These are phyloP conservation scores for Drosophila ironensis DNA, from an alignment of 1,140 invertebrate genomes.

Conservation along the genomic window DNA sequence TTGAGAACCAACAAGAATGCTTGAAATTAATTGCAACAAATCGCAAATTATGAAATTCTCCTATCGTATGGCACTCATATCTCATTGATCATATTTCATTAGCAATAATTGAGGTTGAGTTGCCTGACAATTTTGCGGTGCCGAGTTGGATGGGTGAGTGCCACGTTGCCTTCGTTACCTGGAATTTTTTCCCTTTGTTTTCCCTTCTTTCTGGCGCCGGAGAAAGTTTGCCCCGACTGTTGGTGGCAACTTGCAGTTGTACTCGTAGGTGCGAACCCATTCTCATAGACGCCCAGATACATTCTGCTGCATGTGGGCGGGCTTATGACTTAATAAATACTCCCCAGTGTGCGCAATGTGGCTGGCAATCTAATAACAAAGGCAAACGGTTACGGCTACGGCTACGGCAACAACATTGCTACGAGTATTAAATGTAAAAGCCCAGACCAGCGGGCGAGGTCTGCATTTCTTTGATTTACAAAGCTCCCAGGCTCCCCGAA, in stretches of 20 bases:
- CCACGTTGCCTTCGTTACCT: too few relatives aligned
- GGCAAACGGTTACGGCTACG: slow-evolving; percentile 60
- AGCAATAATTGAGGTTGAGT: too few relatives aligned
- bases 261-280: slow-evolving; percentile 48
- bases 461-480: slow-evolving; percentile 29
- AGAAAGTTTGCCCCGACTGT: not conserved
- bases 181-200: not conserved
- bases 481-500: not conserved
- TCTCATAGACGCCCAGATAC: not conserved
- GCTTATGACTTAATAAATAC: slow-evolving; percentile 78
- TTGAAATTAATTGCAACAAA: too few relatives aligned
- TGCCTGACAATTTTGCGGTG: too few relatives aligned
- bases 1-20: too few relatives aligned
- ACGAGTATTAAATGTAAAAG: not conserved
- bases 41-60: too few relatives aligned
- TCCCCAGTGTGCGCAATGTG: slow-evolving; percentile 67
- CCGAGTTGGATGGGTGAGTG: too few relatives aligned
- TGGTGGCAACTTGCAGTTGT: slow-evolving; percentile 10
- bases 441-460: not conserved
- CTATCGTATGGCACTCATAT: too few relatives aligned
- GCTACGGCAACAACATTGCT: too few relatives aligned
- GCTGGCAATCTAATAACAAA: slow-evolving; percentile 77
- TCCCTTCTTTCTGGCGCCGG: not conserved
- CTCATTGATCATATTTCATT: too few relatives aligned
- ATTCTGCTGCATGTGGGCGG: slow-evolving; percentile 1